These are phyloP conservation scores for Ctenopoma multispine DNA, from an alignment of 2,797 vertebrate species.

Conservation along the genomic window DNA sequence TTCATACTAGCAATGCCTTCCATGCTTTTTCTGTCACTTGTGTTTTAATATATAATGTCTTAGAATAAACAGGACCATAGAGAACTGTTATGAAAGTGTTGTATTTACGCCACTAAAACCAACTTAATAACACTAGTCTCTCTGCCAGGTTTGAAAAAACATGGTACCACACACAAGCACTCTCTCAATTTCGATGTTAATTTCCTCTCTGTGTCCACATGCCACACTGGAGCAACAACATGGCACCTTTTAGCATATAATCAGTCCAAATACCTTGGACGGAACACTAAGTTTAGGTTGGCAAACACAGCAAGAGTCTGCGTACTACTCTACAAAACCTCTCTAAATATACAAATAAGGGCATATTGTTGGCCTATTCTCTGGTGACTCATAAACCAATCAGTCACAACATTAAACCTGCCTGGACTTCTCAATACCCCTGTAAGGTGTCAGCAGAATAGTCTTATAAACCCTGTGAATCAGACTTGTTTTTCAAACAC, in stretches of 20 bases:
- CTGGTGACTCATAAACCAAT: conserved; percentile 33
- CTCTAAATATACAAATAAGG: conserved; percentile 51
- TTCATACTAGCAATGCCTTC: neutral
- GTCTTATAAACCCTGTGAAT: no score
- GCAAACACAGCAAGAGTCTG: conserved; percentile 25
- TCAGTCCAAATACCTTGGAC: conserved; percentile 36
- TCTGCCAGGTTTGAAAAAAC: conserved; percentile 36
- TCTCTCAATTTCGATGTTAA: conserved; percentile 46
- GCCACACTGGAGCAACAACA: conserved; percentile 30
- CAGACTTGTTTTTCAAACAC: no score
- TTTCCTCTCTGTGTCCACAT: conserved; percentile 51
- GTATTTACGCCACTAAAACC: conserved; percentile 26
- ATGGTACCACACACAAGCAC: conserved; percentile 38
- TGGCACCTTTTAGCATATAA: conserved; percentile 43
- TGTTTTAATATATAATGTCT: conserved; percentile 17
- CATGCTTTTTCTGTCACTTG: conserved; percentile 1
- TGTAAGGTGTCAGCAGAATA: no score
- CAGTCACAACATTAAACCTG: no score
- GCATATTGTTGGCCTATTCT: conserved; percentile 29
- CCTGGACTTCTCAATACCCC: no score
- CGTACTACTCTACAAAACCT: conserved; percentile 18
- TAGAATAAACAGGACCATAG: conserved; percentile 17
- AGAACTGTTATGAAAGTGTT: conserved; percentile 48
- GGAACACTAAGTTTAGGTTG: conserved; percentile 51
- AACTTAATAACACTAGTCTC: conserved; percentile 34